phyloP scores from a whole-genome alignment of 2,113 vertebrate genomes.

The Coptodon bakossiorum region DNA sequence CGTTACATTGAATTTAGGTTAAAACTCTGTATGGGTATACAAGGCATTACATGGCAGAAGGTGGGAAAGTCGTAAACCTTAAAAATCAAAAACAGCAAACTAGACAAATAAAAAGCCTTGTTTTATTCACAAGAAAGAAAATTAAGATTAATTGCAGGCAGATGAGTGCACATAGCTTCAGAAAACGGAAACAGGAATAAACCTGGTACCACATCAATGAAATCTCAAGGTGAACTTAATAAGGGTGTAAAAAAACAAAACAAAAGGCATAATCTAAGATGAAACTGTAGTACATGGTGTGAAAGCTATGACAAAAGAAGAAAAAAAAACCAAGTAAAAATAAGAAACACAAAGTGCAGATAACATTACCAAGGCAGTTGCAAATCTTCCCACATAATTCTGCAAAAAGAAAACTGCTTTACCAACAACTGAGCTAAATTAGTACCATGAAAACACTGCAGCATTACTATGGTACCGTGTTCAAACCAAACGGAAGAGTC shows the following conservation, averaged over 20 bases:
- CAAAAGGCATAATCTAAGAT: background rate
- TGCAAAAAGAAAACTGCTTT: conserved; percentile 17
- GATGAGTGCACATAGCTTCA: conserved; percentile 24
- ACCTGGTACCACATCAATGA: conserved; percentile 31
- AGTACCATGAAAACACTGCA: conserved; percentile 19
- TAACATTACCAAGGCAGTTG: conserved; percentile 46
- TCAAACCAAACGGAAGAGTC: conserved; percentile 11
- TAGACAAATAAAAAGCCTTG: conserved; percentile 35
- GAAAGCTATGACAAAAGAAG: background rate
- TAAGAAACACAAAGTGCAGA: conserved; percentile 41
- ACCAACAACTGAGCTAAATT: conserved; percentile 12
- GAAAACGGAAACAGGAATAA: conserved; percentile 13
- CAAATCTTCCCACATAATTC: conserved; percentile 24
- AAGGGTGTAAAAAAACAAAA: background rate
- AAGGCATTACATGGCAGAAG: background rate
- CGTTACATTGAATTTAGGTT: background rate
- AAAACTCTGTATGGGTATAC: background rate
- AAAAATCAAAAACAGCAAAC: background rate
- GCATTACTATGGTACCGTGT: background rate
- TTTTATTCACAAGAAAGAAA: conserved; percentile 53
- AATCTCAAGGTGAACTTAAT: conserved; percentile 2
- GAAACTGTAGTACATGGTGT: background rate
- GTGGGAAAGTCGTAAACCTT: background rate
- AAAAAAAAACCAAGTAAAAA: background rate
- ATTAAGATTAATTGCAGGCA: conserved; percentile 6